A percentile compares a stretch with the other conserved stretches of the same genome.
These are phyloP conservation scores for Cassiopea xamachana DNA, from an alignment of 30 jellyfish, hydroid and myxozoan species.

Conservation along the genomic window DNA sequence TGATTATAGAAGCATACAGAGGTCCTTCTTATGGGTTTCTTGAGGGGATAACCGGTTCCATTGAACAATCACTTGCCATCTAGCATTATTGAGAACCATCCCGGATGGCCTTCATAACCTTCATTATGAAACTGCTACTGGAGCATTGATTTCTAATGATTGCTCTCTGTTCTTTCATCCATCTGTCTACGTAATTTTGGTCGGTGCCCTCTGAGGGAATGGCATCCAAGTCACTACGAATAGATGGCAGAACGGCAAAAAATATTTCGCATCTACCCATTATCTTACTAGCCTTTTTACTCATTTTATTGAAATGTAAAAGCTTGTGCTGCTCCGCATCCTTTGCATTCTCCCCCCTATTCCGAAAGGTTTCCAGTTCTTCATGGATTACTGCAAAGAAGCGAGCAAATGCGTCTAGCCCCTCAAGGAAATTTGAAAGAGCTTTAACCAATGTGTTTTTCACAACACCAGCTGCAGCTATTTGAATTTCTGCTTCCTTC, in stretches of 20 bases:
- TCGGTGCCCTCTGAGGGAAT: constrained; percentile 34
- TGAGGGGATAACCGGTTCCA: too few species aligned
- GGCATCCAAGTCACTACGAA: constrained; percentile 19
- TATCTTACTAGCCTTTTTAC: constrained; percentile 4
- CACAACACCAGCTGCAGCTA: background rate
- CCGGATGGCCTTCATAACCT: too few species aligned
- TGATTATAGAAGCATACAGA: too few species aligned
- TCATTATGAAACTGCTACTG: too few species aligned
- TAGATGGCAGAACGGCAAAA: constrained; percentile 29
- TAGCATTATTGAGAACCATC: too few species aligned
- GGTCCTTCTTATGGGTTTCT: too few species aligned
- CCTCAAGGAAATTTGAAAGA: constrained; percentile 19
- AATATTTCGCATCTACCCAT: constrained; percentile 4
- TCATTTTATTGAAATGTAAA: constrained; percentile 24
- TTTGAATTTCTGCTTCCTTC: background rate
- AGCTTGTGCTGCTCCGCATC: background rate
- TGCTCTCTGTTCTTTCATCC: too few species aligned
- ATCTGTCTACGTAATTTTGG: constrained; percentile 32
- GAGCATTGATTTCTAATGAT: too few species aligned
- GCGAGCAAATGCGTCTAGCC: constrained; percentile 5
- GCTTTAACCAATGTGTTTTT: constrained; percentile 30
- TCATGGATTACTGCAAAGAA: constrained; percentile 22
- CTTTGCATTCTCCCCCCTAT: constrained; percentile 23
- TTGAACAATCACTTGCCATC: too few species aligned
- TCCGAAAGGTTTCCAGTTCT: background rate